Percentiles rank a stretch among this genome's conserved stretches.
These are phyloP conservation scores for Harpalus rubripes DNA, from an alignment of 2,888 invertebrate genomes.

Conservation along the genomic window DNA sequence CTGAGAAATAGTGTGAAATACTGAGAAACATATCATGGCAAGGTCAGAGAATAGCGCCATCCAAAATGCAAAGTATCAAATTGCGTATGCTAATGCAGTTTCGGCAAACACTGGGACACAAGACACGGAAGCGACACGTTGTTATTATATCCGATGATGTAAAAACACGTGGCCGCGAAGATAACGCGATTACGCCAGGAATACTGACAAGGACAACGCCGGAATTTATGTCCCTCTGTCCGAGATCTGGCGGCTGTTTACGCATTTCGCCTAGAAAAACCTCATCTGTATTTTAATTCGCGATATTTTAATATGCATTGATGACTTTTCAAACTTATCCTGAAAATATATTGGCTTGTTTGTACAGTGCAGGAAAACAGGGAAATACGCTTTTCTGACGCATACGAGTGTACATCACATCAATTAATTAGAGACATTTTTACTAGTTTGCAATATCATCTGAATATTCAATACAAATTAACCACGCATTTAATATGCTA, in stretches of 20 bases:
- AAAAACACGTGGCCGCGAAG: slow-evolving; percentile 60
- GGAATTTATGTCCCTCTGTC: slow-evolving; percentile 34
- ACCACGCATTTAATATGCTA: not conserved
- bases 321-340: slow-evolving; percentile 39
- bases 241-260: slow-evolving; percentile 25
- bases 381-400: slow-evolving; percentile 13
- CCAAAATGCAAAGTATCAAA: slow-evolving; percentile 50
- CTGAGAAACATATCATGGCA: not conserved
- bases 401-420: not conserved
- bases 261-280: slow-evolving; percentile 13
- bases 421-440: not conserved
- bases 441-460: not conserved
- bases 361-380: slow-evolving; percentile 26
- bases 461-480: not conserved
- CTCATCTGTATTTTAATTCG: slow-evolving; percentile 51
- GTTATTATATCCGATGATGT: slow-evolving; percentile 63
- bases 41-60: slow-evolving; percentile 6
- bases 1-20: not conserved
- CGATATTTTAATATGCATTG: slow-evolving; percentile 26
- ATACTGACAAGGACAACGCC: slow-evolving; percentile 37
- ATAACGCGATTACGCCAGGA: slow-evolving; percentile 40
- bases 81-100: slow-evolving; percentile 46
- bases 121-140: slow-evolving; percentile 54
- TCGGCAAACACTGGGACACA: slow-evolving; percentile 24
- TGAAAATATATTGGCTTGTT: slow-evolving; percentile 21